Percentiles rank a stretch among this genome's conserved stretches.
Evolutionary conservation across 2,888 invertebrate genomes (phyloP).

Genomic region (Meliscaeva auricollis): DNA sequence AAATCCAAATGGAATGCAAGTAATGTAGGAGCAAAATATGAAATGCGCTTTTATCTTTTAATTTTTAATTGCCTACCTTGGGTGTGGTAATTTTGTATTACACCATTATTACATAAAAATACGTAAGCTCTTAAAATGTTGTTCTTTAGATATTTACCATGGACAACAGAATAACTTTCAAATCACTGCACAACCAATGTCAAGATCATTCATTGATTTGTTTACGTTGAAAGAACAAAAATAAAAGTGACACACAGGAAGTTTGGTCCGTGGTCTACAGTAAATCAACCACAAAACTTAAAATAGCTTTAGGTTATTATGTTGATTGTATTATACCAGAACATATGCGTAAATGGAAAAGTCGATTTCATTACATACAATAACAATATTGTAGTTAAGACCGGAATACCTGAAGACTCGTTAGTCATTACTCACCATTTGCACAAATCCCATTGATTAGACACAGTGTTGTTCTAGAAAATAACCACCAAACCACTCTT

Average conservation of each 20-base stretch:
- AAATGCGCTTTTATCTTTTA: no score
- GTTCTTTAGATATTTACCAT: neutral
- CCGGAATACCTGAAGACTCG: neutral
- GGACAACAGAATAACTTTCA: neutral
- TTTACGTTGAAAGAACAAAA: neutral
- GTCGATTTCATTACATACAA: neutral
- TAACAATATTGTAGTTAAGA: neutral
- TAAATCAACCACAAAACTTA: neutral
- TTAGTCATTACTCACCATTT: neutral
- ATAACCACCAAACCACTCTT: slow-evolving; percentile 27
- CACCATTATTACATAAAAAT: neutral
- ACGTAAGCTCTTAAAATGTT: neutral
- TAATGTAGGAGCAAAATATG: no score
- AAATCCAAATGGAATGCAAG: no score
- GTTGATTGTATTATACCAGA: no score
- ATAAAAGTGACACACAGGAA: neutral
- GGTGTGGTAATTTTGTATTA: no score
- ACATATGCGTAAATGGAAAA: no score
- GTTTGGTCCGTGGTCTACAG: neutral
- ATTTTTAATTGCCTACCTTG: no score
- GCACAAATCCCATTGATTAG: neutral
- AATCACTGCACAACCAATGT: neutral
- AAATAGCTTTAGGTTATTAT: neutral
- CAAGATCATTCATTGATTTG: neutral
- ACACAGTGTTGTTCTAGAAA: neutral